Conservation (phyloP, 2,797 vertebrate genomes). For the Emydoidea blandingii region DNA sequence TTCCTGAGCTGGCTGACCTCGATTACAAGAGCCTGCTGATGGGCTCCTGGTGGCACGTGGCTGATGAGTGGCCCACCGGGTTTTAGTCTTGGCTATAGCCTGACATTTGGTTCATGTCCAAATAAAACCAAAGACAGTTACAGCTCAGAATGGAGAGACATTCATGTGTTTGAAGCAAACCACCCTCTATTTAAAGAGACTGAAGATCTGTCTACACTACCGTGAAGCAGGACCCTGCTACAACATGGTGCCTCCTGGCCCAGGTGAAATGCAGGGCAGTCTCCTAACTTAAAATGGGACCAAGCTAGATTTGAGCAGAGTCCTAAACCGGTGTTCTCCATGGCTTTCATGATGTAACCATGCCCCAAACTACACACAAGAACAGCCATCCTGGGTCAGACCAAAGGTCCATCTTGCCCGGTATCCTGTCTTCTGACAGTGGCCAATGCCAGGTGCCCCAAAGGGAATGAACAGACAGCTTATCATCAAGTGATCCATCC, state of each 20-base stretch:
- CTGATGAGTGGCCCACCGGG: not conserved
- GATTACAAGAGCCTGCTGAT: not conserved
- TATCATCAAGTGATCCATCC: no score
- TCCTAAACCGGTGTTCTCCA: not conserved
- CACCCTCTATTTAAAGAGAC: not conserved
- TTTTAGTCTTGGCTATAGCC: not conserved
- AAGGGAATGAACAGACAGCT: no score
- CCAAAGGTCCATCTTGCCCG: no score
- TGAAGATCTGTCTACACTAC: not conserved
- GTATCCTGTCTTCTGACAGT: no score
- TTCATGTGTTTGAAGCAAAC: not conserved
- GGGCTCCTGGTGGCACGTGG: not conserved
- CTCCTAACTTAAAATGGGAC: not conserved
- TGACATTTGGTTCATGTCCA: not conserved
- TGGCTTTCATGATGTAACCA: not conserved
- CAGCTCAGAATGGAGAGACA: not conserved
- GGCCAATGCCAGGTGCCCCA: no score
- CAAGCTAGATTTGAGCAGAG: not conserved
- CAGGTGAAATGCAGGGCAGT: not conserved
- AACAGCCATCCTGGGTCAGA: no score
- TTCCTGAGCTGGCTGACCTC: not conserved
- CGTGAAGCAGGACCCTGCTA: rapidly evolving
- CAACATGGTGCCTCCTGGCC: not conserved
- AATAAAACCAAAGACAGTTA: not conserved
- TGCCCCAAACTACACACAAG: not conserved